These are phyloP conservation scores for Peromyscus polionotus DNA, from an alignment of 2,113 vertebrate genomes.

Conservation along the genomic window DNA sequence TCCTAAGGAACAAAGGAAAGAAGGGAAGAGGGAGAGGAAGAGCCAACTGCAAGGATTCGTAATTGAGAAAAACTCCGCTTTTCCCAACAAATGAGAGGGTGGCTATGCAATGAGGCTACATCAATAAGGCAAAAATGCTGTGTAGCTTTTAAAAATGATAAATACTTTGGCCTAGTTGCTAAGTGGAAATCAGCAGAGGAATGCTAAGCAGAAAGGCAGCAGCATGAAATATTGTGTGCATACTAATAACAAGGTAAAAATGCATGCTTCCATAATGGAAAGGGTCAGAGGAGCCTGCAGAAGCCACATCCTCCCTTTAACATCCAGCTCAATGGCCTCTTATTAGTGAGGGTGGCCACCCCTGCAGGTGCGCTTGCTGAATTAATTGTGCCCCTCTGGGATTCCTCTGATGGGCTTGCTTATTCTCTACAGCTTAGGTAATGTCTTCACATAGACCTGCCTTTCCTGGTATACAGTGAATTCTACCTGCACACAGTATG, in stretches of 20 bases:
- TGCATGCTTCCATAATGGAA: not conserved
- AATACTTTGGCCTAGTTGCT: slow-evolving; percentile 54
- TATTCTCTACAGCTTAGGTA: not conserved
- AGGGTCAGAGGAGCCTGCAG: slow-evolving; percentile 53
- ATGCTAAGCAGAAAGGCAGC: slow-evolving; percentile 56
- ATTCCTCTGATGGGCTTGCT: not conserved
- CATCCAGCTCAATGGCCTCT: not conserved
- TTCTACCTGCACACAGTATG: slow-evolving; percentile 57
- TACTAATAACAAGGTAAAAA: slow-evolving; percentile 66
- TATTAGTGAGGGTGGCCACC: not conserved
- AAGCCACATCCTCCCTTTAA: not conserved
- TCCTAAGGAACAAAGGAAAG: slow-evolving; percentile 8
- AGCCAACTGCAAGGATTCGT: slow-evolving; percentile 49
- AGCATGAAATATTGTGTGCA: slow-evolving; percentile 45
- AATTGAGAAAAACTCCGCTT: slow-evolving; percentile 46
- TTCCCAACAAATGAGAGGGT: slow-evolving; percentile 28
- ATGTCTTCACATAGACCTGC: not conserved
- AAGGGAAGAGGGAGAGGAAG: not conserved
- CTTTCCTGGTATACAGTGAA: not conserved
- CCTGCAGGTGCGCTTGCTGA: not conserved
- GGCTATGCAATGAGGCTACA: not conserved
- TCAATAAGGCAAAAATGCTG: slow-evolving; percentile 54
- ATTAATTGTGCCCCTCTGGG: not conserved
- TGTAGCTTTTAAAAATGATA: slow-evolving; percentile 66
- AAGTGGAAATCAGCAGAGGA: slow-evolving; percentile 61